A percentile compares a stretch with the other conserved stretches of the same genome.
Conservation (phyloP, 2,888 invertebrate genomes). For the Altica lythri region DNA sequence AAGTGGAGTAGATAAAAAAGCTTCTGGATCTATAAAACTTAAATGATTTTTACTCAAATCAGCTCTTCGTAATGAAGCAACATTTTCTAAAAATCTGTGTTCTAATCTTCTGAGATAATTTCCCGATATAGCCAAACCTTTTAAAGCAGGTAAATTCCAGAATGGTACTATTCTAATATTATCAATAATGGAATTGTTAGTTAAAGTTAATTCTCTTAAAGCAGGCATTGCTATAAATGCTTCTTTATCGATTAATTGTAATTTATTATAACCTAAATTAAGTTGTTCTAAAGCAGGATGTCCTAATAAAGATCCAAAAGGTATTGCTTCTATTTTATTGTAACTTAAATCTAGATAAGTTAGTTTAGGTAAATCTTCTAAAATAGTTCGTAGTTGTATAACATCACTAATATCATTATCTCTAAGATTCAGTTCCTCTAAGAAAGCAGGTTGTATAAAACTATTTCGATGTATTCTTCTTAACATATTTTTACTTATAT, state of each 20-base stretch:
- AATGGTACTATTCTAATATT: conserved; percentile 74
- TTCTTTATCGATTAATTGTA: conserved; percentile 75
- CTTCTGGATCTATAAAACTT: conserved; percentile 70
- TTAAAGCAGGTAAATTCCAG: conserved; percentile 83
- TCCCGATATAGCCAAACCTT: conserved; percentile 79
- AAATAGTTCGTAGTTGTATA: conserved; percentile 72
- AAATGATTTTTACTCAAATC: conserved; percentile 79
- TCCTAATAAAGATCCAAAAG: conserved; percentile 77
- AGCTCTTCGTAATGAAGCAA: conserved; percentile 75
- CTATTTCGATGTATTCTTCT: conserved; percentile 81
- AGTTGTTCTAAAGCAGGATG: conserved; percentile 80
- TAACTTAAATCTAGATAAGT: conserved; percentile 79
- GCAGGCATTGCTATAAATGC: conserved; percentile 85
- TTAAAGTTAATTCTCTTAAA: conserved; percentile 77
- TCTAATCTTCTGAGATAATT: conserved; percentile 76
- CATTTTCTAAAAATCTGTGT: conserved; percentile 71
- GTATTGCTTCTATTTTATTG: conserved; percentile 77
- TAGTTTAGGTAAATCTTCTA: conserved; percentile 77
- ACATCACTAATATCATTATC: conserved; percentile 78
- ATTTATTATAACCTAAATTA: conserved; percentile 78
- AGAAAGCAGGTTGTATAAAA: conserved; percentile 74
- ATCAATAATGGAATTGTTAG: conserved; percentile 81
- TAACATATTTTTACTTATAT: conserved; percentile 77
- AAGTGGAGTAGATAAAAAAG: conserved; percentile 72
- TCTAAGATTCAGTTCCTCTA: conserved; percentile 78